Evolutionary conservation across 2,113 vertebrate genomes (phyloP).

Genomic region (Caranx ignobilis): DNA sequence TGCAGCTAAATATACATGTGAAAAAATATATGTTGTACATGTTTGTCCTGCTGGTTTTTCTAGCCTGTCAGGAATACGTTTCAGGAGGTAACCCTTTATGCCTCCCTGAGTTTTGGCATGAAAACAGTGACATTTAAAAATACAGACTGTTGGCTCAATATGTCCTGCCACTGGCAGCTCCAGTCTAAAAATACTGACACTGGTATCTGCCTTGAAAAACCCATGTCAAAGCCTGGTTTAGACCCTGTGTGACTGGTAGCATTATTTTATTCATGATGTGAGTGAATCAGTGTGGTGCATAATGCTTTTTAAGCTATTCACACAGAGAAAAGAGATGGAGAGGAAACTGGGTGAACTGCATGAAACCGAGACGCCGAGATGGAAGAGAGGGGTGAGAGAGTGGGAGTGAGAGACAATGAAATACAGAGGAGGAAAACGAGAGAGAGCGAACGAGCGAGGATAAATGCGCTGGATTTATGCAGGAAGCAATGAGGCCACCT

Average conservation of each 20-base stretch:
- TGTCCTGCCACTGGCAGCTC: slow-evolving; percentile 30
- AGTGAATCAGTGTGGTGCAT: slow-evolving; percentile 73
- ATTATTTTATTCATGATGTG: slow-evolving; percentile 70
- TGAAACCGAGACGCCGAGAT: slow-evolving; percentile 55
- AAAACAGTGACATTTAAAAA: slow-evolving; percentile 41
- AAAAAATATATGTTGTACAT: neutral
- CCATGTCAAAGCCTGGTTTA: slow-evolving; percentile 58
- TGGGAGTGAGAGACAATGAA: slow-evolving; percentile 64
- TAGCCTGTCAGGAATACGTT: neutral
- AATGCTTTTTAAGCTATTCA: slow-evolving; percentile 77
- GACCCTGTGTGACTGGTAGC: slow-evolving; percentile 51
- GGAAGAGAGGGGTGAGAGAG: slow-evolving; percentile 59
- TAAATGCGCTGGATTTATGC: slow-evolving; percentile 61
- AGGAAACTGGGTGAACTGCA: slow-evolving; percentile 73
- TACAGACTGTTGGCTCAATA: slow-evolving; percentile 9
- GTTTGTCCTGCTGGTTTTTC: neutral
- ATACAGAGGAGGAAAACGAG: slow-evolving; percentile 58
- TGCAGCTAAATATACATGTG: neutral
- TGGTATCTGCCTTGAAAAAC: slow-evolving; percentile 31
- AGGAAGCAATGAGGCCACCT: slow-evolving; percentile 64
- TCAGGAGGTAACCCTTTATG: neutral
- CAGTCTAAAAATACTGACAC: slow-evolving; percentile 45
- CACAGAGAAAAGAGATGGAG: slow-evolving; percentile 71
- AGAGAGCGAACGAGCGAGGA: slow-evolving; percentile 8
- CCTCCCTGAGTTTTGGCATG: neutral